A percentile compares a stretch with the other conserved stretches of the same genome.
These are phyloP conservation scores for Eurytoma adleriae DNA, from an alignment of 2,888 invertebrate genomes.

Conservation along the genomic window DNA sequence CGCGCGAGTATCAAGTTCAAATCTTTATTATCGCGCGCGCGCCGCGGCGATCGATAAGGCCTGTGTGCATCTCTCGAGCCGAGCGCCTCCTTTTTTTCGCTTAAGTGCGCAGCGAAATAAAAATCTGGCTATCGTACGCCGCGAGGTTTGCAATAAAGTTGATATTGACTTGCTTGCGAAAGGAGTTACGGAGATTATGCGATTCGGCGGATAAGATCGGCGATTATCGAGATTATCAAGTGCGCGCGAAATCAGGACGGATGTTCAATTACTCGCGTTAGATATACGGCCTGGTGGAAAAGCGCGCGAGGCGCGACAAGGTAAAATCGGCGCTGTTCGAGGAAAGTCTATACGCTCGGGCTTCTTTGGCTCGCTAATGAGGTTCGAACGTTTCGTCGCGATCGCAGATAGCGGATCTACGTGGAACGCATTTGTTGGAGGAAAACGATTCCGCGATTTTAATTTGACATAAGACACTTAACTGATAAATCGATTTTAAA, in stretches of 20 bases:
- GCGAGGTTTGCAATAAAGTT: slow-evolving; percentile 49
- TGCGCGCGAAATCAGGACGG: neutral
- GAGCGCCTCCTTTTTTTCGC: neutral
- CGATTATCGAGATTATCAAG: slow-evolving; percentile 43
- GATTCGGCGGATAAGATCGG: slow-evolving; percentile 58
- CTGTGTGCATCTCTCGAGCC: neutral
- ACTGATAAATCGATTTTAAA: too few species aligned
- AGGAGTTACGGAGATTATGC: slow-evolving; percentile 58
- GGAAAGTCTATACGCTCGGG: too few species aligned
- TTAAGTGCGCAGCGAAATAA: slow-evolving; percentile 37
- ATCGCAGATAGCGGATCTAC: too few species aligned
- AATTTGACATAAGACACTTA: too few species aligned
- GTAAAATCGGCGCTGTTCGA: too few species aligned
- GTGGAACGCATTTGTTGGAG: too few species aligned
- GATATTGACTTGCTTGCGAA: slow-evolving; percentile 53
- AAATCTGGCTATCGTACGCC: slow-evolving; percentile 53
- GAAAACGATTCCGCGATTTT: too few species aligned
- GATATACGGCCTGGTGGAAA: too few species aligned
- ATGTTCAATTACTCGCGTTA: too few species aligned
- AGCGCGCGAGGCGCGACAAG: too few species aligned
- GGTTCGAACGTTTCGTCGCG: too few species aligned
- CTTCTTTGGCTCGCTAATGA: too few species aligned
- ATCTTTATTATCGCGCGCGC: neutral
- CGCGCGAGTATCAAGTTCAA: neutral
- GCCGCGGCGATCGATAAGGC: slow-evolving; percentile 30